Percentiles rank a stretch among this genome's conserved stretches.
Conservation (phyloP, 2,888 invertebrate species). For the Campopleginae sp. region DNA sequence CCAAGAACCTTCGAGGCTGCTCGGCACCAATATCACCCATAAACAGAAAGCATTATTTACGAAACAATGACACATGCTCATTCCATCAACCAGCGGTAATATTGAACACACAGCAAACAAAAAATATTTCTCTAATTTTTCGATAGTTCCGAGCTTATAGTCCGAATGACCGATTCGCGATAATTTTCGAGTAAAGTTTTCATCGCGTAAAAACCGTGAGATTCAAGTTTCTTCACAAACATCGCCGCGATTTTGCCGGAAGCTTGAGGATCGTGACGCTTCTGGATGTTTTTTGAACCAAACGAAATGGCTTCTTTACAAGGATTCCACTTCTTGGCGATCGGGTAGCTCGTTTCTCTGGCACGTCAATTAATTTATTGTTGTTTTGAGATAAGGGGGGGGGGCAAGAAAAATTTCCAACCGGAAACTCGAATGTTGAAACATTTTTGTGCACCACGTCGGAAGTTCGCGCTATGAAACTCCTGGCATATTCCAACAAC, state of each 20-base stretch:
- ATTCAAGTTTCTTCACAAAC: not conserved
- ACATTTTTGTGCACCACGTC: not conserved
- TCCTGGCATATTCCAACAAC: conserved; percentile 65
- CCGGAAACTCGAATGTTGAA: conserved; percentile 15
- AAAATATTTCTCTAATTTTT: not conserved
- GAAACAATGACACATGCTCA: not conserved
- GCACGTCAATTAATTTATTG: not conserved
- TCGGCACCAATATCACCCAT: not conserved
- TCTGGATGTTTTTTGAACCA: not conserved
- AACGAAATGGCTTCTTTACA: conserved; percentile 7
- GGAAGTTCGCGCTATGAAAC: conserved; percentile 37
- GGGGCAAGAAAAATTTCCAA: conserved; percentile 14
- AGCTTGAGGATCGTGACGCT: not conserved
- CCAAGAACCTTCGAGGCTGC: not conserved
- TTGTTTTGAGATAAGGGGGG: not conserved
- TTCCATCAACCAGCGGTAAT: not conserved
- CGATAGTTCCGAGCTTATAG: not conserved
- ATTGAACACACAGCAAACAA: not conserved
- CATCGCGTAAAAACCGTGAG: not conserved
- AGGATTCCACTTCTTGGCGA: not conserved
- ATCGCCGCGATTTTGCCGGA: not conserved
- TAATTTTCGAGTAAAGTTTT: not conserved
- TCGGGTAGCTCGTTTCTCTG: not conserved
- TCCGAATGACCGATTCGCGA: too few species aligned
- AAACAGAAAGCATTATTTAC: not conserved